Evolutionary conservation across 2,888 invertebrate species (phyloP).

Genomic region (Ectobius pallidus): DNA sequence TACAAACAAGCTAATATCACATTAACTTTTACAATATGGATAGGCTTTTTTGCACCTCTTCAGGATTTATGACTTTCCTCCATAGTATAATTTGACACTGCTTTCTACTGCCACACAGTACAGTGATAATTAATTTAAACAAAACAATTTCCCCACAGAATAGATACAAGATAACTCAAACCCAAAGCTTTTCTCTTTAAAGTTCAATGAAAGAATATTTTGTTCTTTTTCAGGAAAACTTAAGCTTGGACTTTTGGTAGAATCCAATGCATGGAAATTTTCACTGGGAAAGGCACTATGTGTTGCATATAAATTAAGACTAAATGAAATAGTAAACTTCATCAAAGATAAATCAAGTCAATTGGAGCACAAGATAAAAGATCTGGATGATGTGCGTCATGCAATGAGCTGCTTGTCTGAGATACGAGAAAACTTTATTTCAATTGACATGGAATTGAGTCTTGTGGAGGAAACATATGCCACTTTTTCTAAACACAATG

Average conservation of each 20-base stretch:
- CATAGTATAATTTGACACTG: too few relatives aligned
- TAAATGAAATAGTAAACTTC: constrained; percentile 74
- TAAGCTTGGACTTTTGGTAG: constrained; percentile 63
- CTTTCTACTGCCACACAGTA: too few relatives aligned
- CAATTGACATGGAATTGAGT: constrained; percentile 77
- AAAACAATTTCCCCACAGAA: too few relatives aligned
- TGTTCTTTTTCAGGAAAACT: constrained; percentile 51
- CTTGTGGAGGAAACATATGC: constrained; percentile 82
- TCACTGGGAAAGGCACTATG: constrained; percentile 72
- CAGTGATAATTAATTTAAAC: too few relatives aligned
- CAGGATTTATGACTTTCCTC: too few relatives aligned
- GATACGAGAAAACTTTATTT: constrained; percentile 78
- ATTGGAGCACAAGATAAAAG: constrained; percentile 68
- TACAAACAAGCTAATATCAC: too few relatives aligned
- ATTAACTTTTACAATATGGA: too few relatives aligned
- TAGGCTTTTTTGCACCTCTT: too few relatives aligned
- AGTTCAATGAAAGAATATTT: too few relatives aligned
- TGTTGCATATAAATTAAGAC: constrained; percentile 70
- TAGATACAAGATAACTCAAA: too few relatives aligned
- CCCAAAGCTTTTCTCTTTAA: too few relatives aligned
- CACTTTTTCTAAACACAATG: constrained; percentile 69
- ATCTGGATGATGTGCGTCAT: constrained; percentile 61
- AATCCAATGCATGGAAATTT: constrained; percentile 81
- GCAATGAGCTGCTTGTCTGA: constrained; percentile 80
- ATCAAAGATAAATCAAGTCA: constrained; percentile 76